Conservation (phyloP, 2,797 vertebrate species). For the Manis crassicaudata region DNA sequence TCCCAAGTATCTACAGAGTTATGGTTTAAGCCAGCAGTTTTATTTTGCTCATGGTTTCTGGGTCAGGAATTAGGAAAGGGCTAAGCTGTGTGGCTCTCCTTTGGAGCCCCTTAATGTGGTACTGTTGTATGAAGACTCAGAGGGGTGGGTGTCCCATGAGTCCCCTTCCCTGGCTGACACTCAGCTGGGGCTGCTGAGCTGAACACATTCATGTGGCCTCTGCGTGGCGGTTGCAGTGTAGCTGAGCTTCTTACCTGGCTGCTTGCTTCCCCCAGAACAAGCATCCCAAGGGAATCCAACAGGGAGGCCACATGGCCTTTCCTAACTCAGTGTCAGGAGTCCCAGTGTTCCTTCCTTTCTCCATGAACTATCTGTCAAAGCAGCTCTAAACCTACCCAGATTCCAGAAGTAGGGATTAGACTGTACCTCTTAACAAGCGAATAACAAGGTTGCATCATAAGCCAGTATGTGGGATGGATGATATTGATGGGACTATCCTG, state of each 20-base stretch:
- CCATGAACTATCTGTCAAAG: neutral
- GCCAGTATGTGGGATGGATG: neutral
- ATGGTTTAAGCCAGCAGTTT: neutral
- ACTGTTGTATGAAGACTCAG: fast-evolving
- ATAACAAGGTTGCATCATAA: neutral
- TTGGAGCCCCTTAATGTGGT: neutral
- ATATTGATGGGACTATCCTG: neutral
- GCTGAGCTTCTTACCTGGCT: neutral
- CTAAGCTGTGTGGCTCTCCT: neutral
- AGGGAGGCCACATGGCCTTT: neutral
- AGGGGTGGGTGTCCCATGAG: neutral
- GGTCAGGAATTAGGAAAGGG: neutral
- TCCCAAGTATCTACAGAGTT: neutral
- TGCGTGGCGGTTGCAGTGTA: neutral
- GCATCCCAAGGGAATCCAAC: neutral
- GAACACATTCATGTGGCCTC: neutral
- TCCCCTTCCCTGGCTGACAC: neutral
- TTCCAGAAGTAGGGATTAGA: no score
- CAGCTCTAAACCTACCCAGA: neutral
- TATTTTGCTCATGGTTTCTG: neutral
- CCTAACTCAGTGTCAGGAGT: neutral
- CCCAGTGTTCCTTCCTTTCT: neutral
- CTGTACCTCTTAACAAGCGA: neutral
- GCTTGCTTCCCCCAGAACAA: neutral
- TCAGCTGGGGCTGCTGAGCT: neutral